Percentiles rank a stretch among this genome's conserved stretches.
Evolutionary conservation across 2,888 invertebrate genomes (phyloP).

Genomic region (Chalcis sispes): DNA sequence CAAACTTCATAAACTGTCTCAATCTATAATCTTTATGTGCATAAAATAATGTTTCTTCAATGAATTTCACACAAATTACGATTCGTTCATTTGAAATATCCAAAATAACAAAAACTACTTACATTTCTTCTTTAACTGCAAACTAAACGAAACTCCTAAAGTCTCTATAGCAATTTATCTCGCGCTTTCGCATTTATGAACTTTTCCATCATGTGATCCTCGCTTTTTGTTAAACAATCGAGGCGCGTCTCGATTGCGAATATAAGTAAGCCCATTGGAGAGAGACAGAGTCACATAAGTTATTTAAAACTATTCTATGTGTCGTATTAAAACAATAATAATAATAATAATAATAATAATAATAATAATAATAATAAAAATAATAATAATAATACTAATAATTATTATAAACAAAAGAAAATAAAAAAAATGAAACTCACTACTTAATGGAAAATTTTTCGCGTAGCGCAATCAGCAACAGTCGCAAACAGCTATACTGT

Average conservation of each 20-base stretch:
- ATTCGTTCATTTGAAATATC: constrained; percentile 8
- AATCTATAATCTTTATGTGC: too few relatives aligned
- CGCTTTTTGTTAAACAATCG: constrained; percentile 6
- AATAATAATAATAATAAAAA: too few relatives aligned
- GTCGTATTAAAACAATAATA: constrained; percentile 55
- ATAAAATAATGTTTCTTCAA: too few relatives aligned
- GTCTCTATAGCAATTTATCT: not conserved
- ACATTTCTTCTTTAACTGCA: too few relatives aligned
- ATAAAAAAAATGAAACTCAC: constrained; percentile 56
- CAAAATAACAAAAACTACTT: too few relatives aligned
- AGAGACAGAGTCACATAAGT: constrained; percentile 23
- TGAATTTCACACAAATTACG: constrained; percentile 30
- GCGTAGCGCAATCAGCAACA: constrained; percentile 70
- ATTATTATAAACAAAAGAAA: constrained; percentile 5
- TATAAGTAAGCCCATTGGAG: too few relatives aligned
- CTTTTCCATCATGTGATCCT: not conserved
- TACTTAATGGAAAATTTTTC: constrained; percentile 62
- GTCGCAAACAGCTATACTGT: constrained; percentile 63
- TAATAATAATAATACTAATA: too few relatives aligned
- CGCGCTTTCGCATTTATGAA: constrained; percentile 2
- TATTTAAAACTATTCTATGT: constrained; percentile 63
- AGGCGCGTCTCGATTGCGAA: too few relatives aligned
- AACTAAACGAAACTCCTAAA: too few relatives aligned
- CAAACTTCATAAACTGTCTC: too few relatives aligned
- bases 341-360: too few relatives aligned